Conservation (phyloP, 2,797 vertebrate genomes). For the Propithecus deckenii region DNA sequence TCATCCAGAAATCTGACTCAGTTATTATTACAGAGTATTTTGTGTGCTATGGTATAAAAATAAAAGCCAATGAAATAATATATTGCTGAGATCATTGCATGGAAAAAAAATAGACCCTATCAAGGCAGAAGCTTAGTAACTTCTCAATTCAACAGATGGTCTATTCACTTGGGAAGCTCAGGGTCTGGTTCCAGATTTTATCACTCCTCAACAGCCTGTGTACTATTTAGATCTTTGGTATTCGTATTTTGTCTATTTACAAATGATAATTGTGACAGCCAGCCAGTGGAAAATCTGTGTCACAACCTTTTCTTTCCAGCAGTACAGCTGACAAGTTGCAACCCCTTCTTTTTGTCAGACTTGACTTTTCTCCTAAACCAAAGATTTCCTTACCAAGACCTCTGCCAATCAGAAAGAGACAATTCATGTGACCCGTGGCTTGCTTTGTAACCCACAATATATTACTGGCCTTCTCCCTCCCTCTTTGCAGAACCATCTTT, state of each 20-base stretch:
- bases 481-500: background rate
- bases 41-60: background rate
- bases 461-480: background rate
- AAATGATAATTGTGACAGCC: constrained; percentile 46
- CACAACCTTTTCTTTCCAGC: constrained; percentile 30
- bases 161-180: background rate
- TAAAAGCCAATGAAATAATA: constrained; percentile 3
- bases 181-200: background rate
- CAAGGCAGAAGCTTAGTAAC: background rate
- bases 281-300: constrained; percentile 62
- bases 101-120: background rate
- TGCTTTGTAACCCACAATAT: constrained; percentile 8
- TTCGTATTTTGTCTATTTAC: constrained; percentile 53
- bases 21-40: background rate
- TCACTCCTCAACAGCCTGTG: background rate
- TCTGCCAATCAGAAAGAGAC: constrained; percentile 32
- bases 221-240: constrained; percentile 36
- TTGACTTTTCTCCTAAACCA: constrained; percentile 35
- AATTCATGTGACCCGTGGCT: background rate
- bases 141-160: constrained; percentile 49
- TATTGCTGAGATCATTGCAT: background rate
- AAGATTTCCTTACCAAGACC: constrained; percentile 40
- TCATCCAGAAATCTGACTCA: background rate
- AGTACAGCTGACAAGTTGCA: constrained; percentile 27
- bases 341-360: constrained; percentile 30